phyloP scores from a whole-genome alignment of 2,888 invertebrate genomes.

The Tetragnatha montana region DNA sequence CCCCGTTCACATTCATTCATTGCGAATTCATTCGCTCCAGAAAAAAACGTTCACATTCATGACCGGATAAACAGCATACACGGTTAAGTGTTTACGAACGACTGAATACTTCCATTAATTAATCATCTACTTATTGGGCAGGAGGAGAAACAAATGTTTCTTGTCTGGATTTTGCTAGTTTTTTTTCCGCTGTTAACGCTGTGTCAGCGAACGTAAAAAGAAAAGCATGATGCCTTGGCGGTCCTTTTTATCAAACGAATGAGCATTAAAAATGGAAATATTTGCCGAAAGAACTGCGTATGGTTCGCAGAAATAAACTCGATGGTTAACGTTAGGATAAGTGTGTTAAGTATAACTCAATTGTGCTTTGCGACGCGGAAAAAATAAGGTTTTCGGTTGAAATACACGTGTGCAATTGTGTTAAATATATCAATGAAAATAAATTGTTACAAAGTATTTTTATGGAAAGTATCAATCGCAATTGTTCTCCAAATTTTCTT shows the following conservation, averaged over 20 bases:
- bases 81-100: conserved; percentile 54
- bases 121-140: conserved; percentile 37
- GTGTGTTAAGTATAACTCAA: no score
- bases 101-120: conserved; percentile 35
- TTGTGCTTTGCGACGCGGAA: no score
- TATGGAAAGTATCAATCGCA: no score
- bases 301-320: background rate
- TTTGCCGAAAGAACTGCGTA: background rate
- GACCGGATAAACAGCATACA: conserved; percentile 13
- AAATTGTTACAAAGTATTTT: no score
- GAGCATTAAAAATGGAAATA: background rate
- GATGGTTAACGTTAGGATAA: no score
- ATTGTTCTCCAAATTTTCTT: no score
- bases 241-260: background rate
- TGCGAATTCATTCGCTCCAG: no score
- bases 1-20: no score
- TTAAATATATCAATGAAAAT: no score
- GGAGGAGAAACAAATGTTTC: conserved; percentile 37
- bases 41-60: conserved; percentile 16
- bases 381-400: no score
- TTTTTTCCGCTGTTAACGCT: background rate
- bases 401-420: no score
- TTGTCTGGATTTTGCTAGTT: background rate
- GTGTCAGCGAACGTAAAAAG: background rate
- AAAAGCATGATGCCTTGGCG: background rate